Conservation (phyloP, 2,888 invertebrate genomes). For the Beris chalybata region DNA sequence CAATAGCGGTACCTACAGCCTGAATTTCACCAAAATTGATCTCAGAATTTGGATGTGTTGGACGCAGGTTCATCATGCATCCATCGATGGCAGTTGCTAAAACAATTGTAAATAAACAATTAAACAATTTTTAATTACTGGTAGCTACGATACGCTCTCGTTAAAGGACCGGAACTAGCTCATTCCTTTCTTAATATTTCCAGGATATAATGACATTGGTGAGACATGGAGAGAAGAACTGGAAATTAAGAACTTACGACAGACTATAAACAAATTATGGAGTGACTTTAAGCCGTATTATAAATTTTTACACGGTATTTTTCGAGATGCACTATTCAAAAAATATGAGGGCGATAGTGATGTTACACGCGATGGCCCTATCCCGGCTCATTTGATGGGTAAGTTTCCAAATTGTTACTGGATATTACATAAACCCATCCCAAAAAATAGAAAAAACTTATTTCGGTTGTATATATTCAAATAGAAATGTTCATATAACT, state of each 20-base stretch:
- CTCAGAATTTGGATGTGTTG: neutral
- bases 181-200: constrained; percentile 18
- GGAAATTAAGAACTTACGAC: constrained; percentile 63
- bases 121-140: neutral
- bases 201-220: constrained; percentile 67
- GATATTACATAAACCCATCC: too few species aligned
- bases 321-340: constrained; percentile 61
- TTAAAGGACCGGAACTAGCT: too few species aligned
- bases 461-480: too few species aligned
- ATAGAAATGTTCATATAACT: too few species aligned
- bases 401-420: constrained; percentile 29
- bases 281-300: constrained; percentile 66
- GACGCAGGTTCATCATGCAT: neutral
- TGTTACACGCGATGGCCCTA: constrained; percentile 63
- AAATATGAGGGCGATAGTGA: constrained; percentile 59
- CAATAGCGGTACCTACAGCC: too few species aligned
- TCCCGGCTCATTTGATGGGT: constrained; percentile 73
- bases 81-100: neutral
- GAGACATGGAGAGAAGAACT: constrained; percentile 67
- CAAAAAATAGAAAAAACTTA: too few species aligned
- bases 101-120: too few species aligned
- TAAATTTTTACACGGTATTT: constrained; percentile 70
- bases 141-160: too few species aligned
- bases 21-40: too few species aligned
- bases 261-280: constrained; percentile 61